Percentiles rank a stretch among this genome's conserved stretches.
Conservation (phyloP, 2,888 invertebrate genomes). For the Heliconius aoede region DNA sequence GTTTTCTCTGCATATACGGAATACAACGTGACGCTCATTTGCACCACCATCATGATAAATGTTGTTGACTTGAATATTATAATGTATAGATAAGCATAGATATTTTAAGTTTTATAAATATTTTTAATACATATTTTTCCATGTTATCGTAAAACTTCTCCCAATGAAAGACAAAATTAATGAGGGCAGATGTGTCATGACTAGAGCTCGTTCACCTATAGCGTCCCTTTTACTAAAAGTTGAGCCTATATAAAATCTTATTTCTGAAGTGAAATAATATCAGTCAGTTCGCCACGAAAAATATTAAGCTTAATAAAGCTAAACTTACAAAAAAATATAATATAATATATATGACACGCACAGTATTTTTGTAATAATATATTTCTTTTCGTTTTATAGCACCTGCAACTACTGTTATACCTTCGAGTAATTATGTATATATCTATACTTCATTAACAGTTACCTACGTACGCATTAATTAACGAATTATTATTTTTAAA, state of each 20-base stretch:
- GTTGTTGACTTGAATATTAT: not conserved
- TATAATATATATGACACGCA: no score
- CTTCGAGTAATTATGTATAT: no score
- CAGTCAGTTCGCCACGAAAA: not conserved
- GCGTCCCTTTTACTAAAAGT: slow-evolving; percentile 43
- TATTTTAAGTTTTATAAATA: not conserved
- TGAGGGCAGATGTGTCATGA: slow-evolving; percentile 44
- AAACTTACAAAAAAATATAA: no score
- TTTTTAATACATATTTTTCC: not conserved
- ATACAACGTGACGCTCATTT: no score
- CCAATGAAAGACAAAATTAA: slow-evolving; percentile 60
- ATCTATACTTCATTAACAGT: no score
- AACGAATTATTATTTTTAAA: no score
- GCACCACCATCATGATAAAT: not conserved
- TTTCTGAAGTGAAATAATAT: slow-evolving; percentile 15
- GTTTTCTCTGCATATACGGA: no score
- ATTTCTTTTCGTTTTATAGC: no score
- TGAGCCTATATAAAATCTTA: slow-evolving; percentile 30
- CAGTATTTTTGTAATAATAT: no score
- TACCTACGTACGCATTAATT: no score
- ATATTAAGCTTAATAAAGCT: not conserved
- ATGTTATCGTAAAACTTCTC: slow-evolving; percentile 42
- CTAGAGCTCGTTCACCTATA: slow-evolving; percentile 37
- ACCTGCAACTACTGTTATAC: no score
- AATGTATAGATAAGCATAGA: no score